Conservation (phyloP, 2,113 vertebrate species). For the Tympanuchus pallidicinctus region DNA sequence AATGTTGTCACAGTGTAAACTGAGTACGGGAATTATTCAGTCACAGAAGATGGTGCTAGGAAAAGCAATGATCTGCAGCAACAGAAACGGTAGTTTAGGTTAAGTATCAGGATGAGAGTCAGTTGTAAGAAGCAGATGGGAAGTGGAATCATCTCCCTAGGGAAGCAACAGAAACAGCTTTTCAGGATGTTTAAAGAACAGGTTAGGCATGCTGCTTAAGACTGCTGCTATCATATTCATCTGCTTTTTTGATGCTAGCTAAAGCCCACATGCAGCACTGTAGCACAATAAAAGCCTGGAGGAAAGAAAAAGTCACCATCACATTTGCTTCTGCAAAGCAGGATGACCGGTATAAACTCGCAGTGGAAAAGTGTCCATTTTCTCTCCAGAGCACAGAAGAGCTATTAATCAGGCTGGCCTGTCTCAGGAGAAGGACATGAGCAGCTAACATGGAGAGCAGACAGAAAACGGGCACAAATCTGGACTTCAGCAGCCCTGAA, state of each 20-base stretch:
- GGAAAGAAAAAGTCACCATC: neutral
- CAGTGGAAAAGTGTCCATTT: neutral
- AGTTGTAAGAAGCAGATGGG: constrained; percentile 57
- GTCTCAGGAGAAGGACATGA: neutral
- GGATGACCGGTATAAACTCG: neutral
- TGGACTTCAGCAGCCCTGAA: neutral
- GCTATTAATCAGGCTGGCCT: neutral
- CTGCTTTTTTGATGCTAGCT: neutral
- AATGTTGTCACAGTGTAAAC: neutral
- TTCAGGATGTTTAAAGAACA: constrained; percentile 20
- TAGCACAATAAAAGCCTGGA: neutral
- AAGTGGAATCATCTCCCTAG: constrained; percentile 28
- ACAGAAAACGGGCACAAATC: neutral
- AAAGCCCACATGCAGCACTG: neutral
- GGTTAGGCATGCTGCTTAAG: constrained; percentile 1
- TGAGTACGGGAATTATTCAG: constrained; percentile 23
- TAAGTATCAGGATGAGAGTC: constrained; percentile 45
- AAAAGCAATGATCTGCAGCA: constrained; percentile 25
- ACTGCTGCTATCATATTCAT: neutral
- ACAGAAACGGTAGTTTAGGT: constrained; percentile 33
- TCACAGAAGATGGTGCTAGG: neutral
- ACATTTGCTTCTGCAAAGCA: neutral
- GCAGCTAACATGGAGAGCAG: neutral
- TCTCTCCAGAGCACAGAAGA: neutral
- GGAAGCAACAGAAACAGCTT: constrained; percentile 5